Evolutionary conservation across 2,113 vertebrate genomes (phyloP).

Genomic region (Xenopus laevis): DNA sequence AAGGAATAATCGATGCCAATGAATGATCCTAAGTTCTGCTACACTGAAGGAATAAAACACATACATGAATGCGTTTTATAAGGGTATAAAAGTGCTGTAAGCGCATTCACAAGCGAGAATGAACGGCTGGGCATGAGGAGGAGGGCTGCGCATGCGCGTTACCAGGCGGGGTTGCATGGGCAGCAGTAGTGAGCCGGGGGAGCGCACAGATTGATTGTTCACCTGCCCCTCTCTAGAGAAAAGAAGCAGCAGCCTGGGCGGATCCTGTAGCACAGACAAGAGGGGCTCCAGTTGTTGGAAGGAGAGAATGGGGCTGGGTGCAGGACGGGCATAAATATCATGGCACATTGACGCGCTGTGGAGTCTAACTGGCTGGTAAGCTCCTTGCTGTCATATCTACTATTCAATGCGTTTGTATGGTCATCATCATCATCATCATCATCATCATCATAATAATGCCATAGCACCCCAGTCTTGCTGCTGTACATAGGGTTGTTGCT

Average conservation of each 20-base stretch:
- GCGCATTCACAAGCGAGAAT: background rate
- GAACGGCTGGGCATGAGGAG: background rate
- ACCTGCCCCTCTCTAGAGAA: constrained; percentile 22
- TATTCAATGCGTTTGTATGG: constrained; percentile 4
- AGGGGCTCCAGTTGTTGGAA: background rate
- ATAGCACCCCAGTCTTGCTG: background rate
- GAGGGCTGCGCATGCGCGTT: constrained; percentile 38
- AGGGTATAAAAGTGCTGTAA: no score
- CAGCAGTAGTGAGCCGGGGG: constrained; percentile 1
- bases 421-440: no score
- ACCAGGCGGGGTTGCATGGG: constrained; percentile 25
- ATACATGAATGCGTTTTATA: no score
- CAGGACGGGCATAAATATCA: background rate
- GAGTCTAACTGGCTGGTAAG: background rate
- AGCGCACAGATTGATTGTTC: constrained; percentile 19
- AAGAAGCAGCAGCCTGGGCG: constrained; percentile 17
- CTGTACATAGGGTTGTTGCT: no score
- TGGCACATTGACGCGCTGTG: background rate
- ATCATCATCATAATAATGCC: background rate
- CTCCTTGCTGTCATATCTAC: background rate
- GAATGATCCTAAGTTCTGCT: no score
- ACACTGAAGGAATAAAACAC: no score
- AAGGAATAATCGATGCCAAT: no score
- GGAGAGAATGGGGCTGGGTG: background rate
- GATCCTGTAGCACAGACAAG: constrained; percentile 13